Evolutionary conservation across 2,113 vertebrate genomes (phyloP).

Genomic region (Polypterus bichir): DNA sequence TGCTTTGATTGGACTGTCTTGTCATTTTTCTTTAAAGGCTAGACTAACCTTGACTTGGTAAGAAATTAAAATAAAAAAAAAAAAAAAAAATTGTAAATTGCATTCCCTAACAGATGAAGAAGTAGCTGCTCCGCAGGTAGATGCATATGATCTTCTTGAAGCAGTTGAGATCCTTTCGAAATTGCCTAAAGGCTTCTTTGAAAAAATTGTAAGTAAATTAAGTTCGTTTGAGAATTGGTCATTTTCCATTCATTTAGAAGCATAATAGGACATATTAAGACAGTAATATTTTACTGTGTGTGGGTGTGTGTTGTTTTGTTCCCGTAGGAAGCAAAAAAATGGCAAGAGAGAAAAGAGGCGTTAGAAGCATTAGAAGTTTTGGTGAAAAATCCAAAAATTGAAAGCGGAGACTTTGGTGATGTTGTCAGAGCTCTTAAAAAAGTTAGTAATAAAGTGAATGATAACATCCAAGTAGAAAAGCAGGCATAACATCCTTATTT

Average conservation of each 20-base stretch:
- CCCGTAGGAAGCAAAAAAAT: conserved; percentile 97
- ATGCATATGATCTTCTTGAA: conserved; percentile 89
- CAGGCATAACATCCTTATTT: no score
- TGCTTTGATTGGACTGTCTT: background rate
- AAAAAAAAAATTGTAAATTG: no score
- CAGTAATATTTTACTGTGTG: background rate
- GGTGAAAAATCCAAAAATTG: conserved; percentile 83
- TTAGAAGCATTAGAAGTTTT: conserved; percentile 78
- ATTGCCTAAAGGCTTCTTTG: conserved; percentile 95
- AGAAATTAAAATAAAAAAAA: no score
- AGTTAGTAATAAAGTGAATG: conserved; percentile 57
- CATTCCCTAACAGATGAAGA: no score
- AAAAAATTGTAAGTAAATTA: conserved; percentile 80
- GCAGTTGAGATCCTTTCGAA: conserved; percentile 90
- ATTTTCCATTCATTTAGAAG: background rate
- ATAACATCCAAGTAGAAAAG: no score
- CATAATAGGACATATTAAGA: background rate
- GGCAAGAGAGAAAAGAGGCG: conserved; percentile 96
- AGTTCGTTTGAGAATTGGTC: background rate
- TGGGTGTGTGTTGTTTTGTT: conserved; percentile 19
- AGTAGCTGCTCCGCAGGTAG: conserved; percentile 57
- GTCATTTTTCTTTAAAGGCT: background rate
- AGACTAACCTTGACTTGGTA: background rate
- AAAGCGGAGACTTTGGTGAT: conserved; percentile 87
- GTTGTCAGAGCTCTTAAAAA: conserved; percentile 88